Base-by-base conservation (phyloP, 2,113 vertebrate species). In the Plotosus lineatus region DNA sequence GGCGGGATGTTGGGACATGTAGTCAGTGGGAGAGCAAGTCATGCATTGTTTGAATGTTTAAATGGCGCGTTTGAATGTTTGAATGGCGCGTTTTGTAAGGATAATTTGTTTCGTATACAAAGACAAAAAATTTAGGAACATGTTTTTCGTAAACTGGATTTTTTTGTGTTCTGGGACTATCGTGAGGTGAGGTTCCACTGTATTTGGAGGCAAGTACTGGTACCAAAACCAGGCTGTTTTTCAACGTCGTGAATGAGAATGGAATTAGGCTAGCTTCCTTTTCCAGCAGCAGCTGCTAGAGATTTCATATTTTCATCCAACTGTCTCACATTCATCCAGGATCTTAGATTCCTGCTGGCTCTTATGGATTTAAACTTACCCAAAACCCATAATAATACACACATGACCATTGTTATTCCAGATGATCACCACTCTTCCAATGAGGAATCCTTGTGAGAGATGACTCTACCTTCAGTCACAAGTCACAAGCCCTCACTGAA, bases 251-350 rank as follows among this genome's bases (percentile, higher is more conserved):
- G 78, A 87, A 86, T 80, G 79, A 86, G 80, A 76, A 74, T 90
- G 83, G 82, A 82, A 81, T 48, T 79, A 26, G 55, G 38, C 50
- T 28, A 69, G 40, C 88, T 89, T 91, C 88, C 87, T 77, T 38
- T 88, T 90, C 88, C 86, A 81, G 89, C 87, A 87, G 63, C 88
- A 89, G 87, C 82, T 68, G 65, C 71, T 79, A 56, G 11, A 75
- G 60, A 78, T 77, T 75, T 82, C 71, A 79, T 42, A 68, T 60
- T 83, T 63, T 75, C 71, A 80, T 86, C 85, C 74, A 83, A 85
- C 81, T 79, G 77, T 71, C 81, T 79, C 61, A 61, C 61, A 69
- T 75, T 79, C 80, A 79, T 78, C 80, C 84, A 76, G 82, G 3
- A 28, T 55, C 77, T 72, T 75, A 69, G 79, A 69, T 48, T 40